Base-by-base conservation (phyloP, 2,113 vertebrate genomes). In the Orthonyx spaldingii region DNA sequence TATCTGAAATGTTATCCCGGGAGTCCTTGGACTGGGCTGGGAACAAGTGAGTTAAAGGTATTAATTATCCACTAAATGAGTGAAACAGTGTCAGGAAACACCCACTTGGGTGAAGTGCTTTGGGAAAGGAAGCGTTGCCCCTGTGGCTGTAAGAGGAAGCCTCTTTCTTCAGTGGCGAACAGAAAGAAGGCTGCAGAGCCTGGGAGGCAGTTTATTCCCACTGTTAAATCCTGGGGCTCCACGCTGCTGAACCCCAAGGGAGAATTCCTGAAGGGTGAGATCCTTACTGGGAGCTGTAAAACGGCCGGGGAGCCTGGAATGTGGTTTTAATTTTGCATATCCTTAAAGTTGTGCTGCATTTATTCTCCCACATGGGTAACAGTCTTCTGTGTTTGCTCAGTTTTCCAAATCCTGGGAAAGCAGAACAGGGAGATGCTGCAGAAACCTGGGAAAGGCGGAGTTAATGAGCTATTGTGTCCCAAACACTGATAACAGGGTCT, bases 211-310 rank as follows among this genome's bases (percentile, higher is more conserved):
- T 44, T 76, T 5, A 18, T 66, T 71, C 55, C 79, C 20, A 0
- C 21, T 26, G 32, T 10, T 30, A 28, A n/a, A 33, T 39, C 65
- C 6, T 5, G 44, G 20, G 12, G 30, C 30, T 79, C 28, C 7
- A 3, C 1, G 0, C 26, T 59, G 49, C 87, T 56, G 60, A 47
- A 16, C n/a, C 42, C 52, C 1, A 0, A 11, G 32, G 26, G 37
- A 16, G 37, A 28, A 6, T 64, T 84, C 46, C 60, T 30, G 46
- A 30, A 23, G 27, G n/a, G 8, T 10, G 33, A 24, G 16, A 23
- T 28, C 81, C 35, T 77, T 57, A 10, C 60, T 30, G 18, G 66
- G 28, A 21, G 26, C 0, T 70, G 50, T 16, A 7, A 24, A 42
- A 16, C 5, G 27, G 4, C 26, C 0, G 0, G 24, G 30, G 37